Evolutionary conservation across 2,888 invertebrate genomes (phyloP), one percentile per base, ranked within the genome.

Genomic region (Sarcophaga caerulescens): DNA sequence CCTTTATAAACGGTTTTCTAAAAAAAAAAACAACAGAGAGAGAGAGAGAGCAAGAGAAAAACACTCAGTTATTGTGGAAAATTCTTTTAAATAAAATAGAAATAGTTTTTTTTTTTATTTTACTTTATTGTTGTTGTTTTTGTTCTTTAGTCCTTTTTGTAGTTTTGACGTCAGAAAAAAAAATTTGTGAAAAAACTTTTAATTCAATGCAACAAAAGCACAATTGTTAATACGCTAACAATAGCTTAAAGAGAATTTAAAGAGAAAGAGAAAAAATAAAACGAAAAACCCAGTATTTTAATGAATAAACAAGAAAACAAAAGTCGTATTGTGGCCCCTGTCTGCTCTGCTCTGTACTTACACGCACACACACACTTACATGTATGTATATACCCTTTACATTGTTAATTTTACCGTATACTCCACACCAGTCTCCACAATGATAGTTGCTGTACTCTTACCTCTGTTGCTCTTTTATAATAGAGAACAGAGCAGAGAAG

Each of bases 161-260:
- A 69, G 78, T 84, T 83, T 79, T 75, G 69, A 84, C 57, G 52
- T 62, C 62, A 63, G 63, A 60, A 78, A 75, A 25, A 35, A n/a
- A 23, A 70, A 23, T 17, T 65, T 25, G 76, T 21, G 10, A 60
- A 60, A 60, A 60, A 60, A 60, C 17, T 1, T 35, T 14, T 74
- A 69, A 52, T 17, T 45, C 52, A 70, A 70, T 66, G 57, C 84
- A 79, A 75, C 84, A 76, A 77, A 85, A 85, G 79, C 75, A 85
- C 82, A 85, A 85, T 85, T 79, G 82, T 85, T 79, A 76, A 85
- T 85, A 79, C 76, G 14, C 65, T 73, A 79, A 82, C 85, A 85
- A 81, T 78, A 35, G 79, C n/a, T 52, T 52, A 52, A 52, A 52
- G 52, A 52, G 17, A 52, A 5, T 52, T 14, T 52, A 52, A 52